Conservation (phyloP, 2,888 invertebrate species). For the Sinohyriopsis cumingii region DNA sequence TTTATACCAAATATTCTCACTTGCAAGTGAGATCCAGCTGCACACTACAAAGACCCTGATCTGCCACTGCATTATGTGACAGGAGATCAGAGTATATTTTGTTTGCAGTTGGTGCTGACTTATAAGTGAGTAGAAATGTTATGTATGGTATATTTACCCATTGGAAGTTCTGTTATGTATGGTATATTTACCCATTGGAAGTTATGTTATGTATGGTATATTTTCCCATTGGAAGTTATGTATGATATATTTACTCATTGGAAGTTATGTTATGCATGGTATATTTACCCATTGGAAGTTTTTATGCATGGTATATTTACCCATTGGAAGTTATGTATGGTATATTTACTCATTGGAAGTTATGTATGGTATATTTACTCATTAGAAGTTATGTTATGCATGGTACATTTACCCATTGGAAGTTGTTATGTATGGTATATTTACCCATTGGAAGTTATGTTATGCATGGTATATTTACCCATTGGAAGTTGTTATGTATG, state of each 20-base stretch:
- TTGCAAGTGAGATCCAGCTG: neutral
- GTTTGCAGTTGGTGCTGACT: no score
- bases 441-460: slow-evolving; percentile 61
- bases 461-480: slow-evolving; percentile 43
- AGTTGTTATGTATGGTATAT: slow-evolving; percentile 36
- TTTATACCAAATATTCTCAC: no score
- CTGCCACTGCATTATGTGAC: no score
- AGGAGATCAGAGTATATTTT: no score
- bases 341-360: slow-evolving; percentile 55
- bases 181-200: slow-evolving; percentile 54
- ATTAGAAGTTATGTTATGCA: slow-evolving; percentile 60
- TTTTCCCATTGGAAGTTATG: slow-evolving; percentile 60
- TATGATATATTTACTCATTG: slow-evolving; percentile 48
- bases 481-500: slow-evolving; percentile 56
- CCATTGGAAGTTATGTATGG: slow-evolving; percentile 56
- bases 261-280: slow-evolving; percentile 49
- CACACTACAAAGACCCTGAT: neutral
- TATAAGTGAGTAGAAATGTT: no score
- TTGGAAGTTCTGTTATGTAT: slow-evolving; percentile 58
- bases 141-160: slow-evolving; percentile 38
- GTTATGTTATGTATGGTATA: slow-evolving; percentile 21
- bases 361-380: slow-evolving; percentile 46
- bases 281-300: slow-evolving; percentile 57
- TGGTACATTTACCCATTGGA: slow-evolving; percentile 50
- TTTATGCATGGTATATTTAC: slow-evolving; percentile 40